Percentiles rank a stretch among this genome's conserved stretches.
These are phyloP conservation scores for Myiotriccus ornatus DNA, from an alignment of 2,797 vertebrate genomes.

Conservation along the genomic window DNA sequence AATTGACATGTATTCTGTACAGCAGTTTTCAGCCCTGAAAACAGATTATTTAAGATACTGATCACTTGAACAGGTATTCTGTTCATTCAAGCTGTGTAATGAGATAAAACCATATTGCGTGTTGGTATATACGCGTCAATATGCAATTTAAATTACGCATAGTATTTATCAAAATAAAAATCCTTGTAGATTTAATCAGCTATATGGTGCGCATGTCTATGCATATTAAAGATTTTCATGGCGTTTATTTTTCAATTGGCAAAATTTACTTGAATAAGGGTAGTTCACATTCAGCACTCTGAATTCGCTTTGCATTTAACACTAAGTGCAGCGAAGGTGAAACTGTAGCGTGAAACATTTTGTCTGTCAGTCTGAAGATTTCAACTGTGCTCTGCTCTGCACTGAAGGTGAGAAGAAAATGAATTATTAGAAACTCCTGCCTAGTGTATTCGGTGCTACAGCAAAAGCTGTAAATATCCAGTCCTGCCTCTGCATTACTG, in stretches of 20 bases:
- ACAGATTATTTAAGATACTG: neutral
- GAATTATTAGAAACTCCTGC: neutral
- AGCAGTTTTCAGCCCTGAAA: neutral
- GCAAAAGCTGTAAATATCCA: neutral
- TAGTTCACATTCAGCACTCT: neutral
- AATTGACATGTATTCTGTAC: neutral
- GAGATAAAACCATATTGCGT: neutral
- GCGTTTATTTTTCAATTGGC: neutral
- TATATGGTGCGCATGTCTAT: accelerated
- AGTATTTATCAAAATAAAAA: neutral
- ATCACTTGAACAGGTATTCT: neutral
- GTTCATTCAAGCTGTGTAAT: neutral
- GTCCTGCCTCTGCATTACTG: neutral
- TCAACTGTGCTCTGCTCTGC: neutral
- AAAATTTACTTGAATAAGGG: neutral
- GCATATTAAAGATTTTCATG: neutral
- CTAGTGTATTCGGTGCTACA: neutral
- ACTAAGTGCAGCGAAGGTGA: neutral
- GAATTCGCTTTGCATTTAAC: neutral
- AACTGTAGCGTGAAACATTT: neutral
- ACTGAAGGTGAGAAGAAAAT: neutral
- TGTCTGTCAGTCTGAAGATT: neutral
- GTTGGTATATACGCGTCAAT: neutral
- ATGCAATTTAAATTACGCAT: neutral
- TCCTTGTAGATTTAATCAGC: neutral